phyloP scores from a whole-genome alignment of 2,797 vertebrate genomes.

The Sparidentex hasta region DNA sequence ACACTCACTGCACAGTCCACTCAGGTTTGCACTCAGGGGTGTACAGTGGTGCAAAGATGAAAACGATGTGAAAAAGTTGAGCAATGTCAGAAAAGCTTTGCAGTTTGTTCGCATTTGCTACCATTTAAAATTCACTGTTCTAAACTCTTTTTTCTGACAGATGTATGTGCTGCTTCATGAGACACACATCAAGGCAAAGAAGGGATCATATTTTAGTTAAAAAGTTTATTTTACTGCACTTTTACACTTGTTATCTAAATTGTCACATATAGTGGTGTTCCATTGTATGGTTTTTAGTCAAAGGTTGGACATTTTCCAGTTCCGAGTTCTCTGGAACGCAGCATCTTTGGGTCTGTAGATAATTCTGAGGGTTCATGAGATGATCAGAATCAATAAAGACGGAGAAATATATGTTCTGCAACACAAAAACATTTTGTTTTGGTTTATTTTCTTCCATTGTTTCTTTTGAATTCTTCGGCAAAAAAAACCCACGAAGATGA shows the following conservation, averaged over 20 bases:
- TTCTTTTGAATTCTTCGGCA: background rate
- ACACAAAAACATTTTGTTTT: background rate
- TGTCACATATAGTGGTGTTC: too few relatives aligned
- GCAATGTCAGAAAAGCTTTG: too few relatives aligned
- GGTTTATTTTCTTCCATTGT: background rate
- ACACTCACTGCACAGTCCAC: conserved; percentile 28
- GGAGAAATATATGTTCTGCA: background rate
- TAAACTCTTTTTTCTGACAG: background rate
- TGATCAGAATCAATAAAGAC: background rate
- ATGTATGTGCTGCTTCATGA: background rate
- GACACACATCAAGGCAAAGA: background rate
- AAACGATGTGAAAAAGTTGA: background rate
- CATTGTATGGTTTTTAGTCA: too few relatives aligned
- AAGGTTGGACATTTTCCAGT: too few relatives aligned
- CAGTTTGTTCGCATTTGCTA: background rate
- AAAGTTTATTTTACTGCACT: too few relatives aligned
- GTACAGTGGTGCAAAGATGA: background rate
- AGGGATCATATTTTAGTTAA: background rate
- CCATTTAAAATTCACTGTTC: background rate
- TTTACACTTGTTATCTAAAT: too few relatives aligned
- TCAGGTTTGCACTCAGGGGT: conserved; percentile 5
- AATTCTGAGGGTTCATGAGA: background rate
- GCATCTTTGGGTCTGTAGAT: background rate
- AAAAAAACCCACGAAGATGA: too few relatives aligned
- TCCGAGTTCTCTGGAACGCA: too few relatives aligned